A percentile compares a stretch with the other conserved stretches of the same genome.
Conservation (phyloP, 2,888 invertebrate species). For the Sthenelais limicola region DNA sequence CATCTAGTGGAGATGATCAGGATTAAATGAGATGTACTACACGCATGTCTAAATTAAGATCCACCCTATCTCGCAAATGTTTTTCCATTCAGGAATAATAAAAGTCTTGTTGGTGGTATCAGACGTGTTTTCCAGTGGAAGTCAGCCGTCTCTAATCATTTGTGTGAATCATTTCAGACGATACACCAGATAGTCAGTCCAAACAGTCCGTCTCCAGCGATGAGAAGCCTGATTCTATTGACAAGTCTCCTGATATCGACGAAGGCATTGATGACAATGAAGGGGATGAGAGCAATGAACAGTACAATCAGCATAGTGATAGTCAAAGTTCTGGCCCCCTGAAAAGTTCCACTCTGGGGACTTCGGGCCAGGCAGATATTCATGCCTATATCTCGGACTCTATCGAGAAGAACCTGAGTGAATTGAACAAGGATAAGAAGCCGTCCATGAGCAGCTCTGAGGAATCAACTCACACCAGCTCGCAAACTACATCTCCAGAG, state of each 20-base stretch:
- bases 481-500: not conserved
- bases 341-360: not conserved
- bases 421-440: not conserved
- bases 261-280: conserved; percentile 43
- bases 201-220: not conserved
- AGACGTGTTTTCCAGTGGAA: too few relatives aligned
- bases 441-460: not conserved
- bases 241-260: conserved; percentile 33
- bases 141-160: too few relatives aligned
- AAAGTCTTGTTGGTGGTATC: too few relatives aligned
- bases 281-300: not conserved
- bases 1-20: too few relatives aligned
- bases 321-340: conserved; percentile 13
- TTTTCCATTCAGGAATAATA: too few relatives aligned
- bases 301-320: not conserved
- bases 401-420: not conserved
- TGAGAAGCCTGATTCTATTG: not conserved
- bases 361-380: not conserved
- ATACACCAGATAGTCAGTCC: not conserved
- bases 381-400: conserved; percentile 30
- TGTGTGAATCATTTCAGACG: conserved; percentile 11
- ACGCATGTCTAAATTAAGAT: too few relatives aligned
- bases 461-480: not conserved
- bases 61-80: too few relatives aligned
- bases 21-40: too few relatives aligned